Evolutionary conservation across 2,797 vertebrate species (phyloP).

Genomic region (Pseudotriccus pelzelni): DNA sequence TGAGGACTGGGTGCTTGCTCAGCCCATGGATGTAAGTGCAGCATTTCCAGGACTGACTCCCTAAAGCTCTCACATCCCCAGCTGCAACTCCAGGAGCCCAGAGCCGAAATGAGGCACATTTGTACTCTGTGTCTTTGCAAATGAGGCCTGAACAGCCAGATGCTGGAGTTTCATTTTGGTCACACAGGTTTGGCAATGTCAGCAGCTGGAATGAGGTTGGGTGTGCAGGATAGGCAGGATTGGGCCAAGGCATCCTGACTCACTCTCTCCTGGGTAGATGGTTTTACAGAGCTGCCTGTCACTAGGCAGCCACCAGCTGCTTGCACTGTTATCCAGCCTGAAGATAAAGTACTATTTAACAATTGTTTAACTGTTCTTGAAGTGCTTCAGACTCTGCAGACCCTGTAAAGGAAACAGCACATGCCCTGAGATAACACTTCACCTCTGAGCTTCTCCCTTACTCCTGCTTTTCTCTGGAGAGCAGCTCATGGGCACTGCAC

Average conservation of each 20-base stretch:
- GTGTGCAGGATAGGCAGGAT: neutral
- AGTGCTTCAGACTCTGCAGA: neutral
- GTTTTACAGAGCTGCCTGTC: neutral
- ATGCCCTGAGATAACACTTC: neutral
- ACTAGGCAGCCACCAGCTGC: neutral
- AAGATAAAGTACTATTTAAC: conserved; percentile 33
- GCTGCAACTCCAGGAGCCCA: neutral
- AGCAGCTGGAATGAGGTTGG: neutral
- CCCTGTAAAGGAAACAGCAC: neutral
- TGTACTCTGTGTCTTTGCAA: neutral
- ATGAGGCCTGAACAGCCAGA: neutral
- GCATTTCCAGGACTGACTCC: neutral
- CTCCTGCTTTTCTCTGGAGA: neutral
- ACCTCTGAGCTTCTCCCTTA: neutral
- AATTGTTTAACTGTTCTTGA: neutral
- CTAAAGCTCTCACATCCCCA: neutral
- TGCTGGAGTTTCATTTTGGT: rapidly evolving
- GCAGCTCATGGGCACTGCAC: rapidly evolving
- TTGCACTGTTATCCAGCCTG: neutral
- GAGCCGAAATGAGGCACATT: rapidly evolving
- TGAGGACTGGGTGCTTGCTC: rapidly evolving
- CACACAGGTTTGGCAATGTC: neutral
- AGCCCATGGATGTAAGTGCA: neutral
- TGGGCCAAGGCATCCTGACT: neutral
- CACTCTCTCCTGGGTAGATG: neutral